These are phyloP conservation scores for Cydia pomonella DNA, from an alignment of 1,140 invertebrate species.

Conservation along the genomic window DNA sequence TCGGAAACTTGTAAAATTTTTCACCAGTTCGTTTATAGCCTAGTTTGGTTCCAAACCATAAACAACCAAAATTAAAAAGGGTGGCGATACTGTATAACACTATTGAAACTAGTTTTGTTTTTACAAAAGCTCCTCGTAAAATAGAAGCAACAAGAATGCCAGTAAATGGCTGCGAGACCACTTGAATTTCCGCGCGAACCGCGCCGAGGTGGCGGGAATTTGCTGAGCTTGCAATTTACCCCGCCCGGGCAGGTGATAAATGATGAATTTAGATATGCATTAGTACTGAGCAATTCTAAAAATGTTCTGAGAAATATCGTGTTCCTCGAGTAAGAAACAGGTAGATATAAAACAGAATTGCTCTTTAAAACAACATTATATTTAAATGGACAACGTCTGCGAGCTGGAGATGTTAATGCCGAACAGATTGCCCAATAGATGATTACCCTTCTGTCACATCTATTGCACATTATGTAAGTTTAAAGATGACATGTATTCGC, in stretches of 20 bases:
- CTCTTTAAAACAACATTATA: too few relatives aligned
- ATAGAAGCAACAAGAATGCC: constrained; percentile 6
- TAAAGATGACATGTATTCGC: too few relatives aligned
- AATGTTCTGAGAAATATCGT: neutral
- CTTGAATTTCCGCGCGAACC: constrained; percentile 23
- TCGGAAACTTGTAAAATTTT: neutral
- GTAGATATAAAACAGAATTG: neutral
- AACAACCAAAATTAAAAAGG: neutral
- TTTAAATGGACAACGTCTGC: too few relatives aligned
- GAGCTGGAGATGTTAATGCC: too few relatives aligned
- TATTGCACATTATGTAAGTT: too few relatives aligned
- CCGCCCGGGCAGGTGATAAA: constrained; percentile 25
- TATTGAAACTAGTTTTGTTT: constrained; percentile 3
- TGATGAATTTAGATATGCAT: constrained; percentile 22
- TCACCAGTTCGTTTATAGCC: neutral
- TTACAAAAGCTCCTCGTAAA: constrained; percentile 16
- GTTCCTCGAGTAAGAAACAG: neutral
- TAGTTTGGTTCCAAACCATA: neutral
- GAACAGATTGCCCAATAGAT: too few relatives aligned
- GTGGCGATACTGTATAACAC: neutral
- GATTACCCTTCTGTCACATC: too few relatives aligned
- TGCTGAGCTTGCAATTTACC: constrained; percentile 30
- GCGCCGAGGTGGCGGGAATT: neutral
- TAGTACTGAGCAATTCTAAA: constrained; percentile 1
- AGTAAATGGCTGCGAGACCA: constrained; percentile 18